These are phyloP conservation scores for Trisateles emortualis DNA, from an alignment of 2,888 invertebrate genomes.

Conservation along the genomic window DNA sequence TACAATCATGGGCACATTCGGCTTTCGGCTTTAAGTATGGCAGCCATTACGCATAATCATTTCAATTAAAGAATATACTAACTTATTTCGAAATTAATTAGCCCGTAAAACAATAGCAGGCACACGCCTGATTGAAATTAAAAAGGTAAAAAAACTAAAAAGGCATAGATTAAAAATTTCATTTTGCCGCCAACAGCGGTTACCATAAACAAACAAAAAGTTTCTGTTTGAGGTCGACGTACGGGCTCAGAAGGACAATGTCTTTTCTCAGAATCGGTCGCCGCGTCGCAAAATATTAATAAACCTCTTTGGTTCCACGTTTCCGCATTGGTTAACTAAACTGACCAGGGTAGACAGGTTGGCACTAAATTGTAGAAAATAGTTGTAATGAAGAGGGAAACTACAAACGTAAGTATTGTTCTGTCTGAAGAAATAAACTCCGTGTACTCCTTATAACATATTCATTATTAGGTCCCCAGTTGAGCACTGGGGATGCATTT, in stretches of 20 bases:
- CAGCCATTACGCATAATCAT: too few species aligned
- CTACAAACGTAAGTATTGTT: too few species aligned
- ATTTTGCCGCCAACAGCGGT: slow-evolving; percentile 32
- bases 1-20: too few species aligned
- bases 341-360: slow-evolving; percentile 34
- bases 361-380: slow-evolving; percentile 23
- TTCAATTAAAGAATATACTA: too few species aligned
- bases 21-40: too few species aligned
- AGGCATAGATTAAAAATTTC: slow-evolving; percentile 45
- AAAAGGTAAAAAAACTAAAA: slow-evolving; percentile 10
- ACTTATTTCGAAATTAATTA: background rate
- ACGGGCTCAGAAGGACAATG: slow-evolving; percentile 71
- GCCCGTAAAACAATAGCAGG: slow-evolving; percentile 1
- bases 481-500: too few species aligned
- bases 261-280: slow-evolving; percentile 75
- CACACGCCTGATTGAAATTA: slow-evolving; percentile 6
- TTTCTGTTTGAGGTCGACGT: slow-evolving; percentile 64
- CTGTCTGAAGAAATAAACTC: too few species aligned
- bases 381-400: too few species aligned
- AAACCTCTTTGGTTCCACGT: slow-evolving; percentile 58
- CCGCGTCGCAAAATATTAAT: slow-evolving; percentile 68
- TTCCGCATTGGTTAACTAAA: slow-evolving; percentile 57
- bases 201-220: slow-evolving; percentile 65
- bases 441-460: too few species aligned
- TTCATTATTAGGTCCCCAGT: too few species aligned